These are phyloP conservation scores for Laterallus jamaicensis DNA, from an alignment of 2,113 vertebrate genomes.

Conservation along the genomic window DNA sequence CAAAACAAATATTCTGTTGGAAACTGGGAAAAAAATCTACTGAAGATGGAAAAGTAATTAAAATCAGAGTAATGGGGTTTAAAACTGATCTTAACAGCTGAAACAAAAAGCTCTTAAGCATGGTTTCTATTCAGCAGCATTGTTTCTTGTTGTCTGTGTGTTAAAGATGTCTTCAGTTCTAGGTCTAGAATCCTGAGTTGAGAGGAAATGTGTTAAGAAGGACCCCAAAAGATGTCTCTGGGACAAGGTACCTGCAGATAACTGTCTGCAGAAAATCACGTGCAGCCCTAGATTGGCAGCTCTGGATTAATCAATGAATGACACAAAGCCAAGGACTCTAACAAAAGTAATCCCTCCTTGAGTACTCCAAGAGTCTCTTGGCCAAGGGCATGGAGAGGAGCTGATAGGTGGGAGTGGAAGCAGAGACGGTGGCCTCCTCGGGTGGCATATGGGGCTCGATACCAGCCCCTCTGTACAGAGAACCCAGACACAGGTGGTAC, in stretches of 20 bases:
- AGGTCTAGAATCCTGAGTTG: neutral
- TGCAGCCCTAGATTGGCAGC: neutral
- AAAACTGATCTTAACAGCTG: neutral
- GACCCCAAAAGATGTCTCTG: neutral
- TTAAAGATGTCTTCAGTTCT: neutral
- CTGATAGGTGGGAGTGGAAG: neutral
- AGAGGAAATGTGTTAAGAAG: neutral
- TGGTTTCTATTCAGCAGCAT: neutral
- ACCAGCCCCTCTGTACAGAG: neutral
- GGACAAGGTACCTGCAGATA: neutral
- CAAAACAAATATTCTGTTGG: neutral
- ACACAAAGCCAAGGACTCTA: neutral
- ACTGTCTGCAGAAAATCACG: neutral
- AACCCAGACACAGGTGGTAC: neutral
- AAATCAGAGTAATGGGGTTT: neutral
- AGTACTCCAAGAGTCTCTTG: neutral
- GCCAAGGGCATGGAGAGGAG: neutral
- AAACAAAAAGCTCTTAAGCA: neutral
- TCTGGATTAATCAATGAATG: neutral
- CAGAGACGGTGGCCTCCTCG: neutral
- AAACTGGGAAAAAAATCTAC: neutral
- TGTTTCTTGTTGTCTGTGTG: neutral
- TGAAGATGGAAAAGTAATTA: neutral
- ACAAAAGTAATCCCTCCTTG: neutral
- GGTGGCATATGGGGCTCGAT: neutral